phyloP scores from a whole-genome alignment of 2,888 invertebrate genomes.

The Acrocyrtus sp. region DNA sequence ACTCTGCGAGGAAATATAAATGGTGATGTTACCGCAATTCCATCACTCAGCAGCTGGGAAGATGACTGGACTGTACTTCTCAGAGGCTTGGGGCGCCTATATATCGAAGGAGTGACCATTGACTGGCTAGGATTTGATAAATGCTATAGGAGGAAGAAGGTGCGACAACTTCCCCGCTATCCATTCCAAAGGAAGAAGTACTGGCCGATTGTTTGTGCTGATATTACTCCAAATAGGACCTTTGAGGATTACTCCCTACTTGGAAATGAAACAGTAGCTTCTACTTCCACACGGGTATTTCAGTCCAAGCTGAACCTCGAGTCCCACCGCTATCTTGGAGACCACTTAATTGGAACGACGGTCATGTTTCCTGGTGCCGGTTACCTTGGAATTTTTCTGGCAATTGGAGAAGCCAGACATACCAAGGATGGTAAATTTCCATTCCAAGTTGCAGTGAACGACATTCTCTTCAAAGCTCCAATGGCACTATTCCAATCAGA shows the following conservation, averaged over 20 bases:
- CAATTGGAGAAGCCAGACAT: constrained; percentile 1
- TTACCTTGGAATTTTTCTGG: constrained; percentile 35
- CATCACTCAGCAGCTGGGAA: constrained; percentile 22
- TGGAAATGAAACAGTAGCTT: constrained; percentile 21
- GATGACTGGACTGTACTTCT: constrained; percentile 25
- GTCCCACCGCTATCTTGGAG: constrained; percentile 8
- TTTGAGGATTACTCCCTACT: constrained; percentile 40
- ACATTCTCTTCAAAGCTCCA: too few relatives aligned
- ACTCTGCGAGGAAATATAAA: not conserved
- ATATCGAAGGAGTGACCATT: not conserved
- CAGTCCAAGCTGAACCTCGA: constrained; percentile 4
- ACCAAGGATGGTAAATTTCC: not conserved
- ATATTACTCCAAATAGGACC: not conserved
- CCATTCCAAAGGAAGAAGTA: constrained; percentile 28
- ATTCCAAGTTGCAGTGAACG: too few relatives aligned
- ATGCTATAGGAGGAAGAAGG: constrained; percentile 12
- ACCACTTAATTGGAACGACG: constrained; percentile 26
- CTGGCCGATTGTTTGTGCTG: constrained; percentile 14
- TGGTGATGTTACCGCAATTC: too few relatives aligned
- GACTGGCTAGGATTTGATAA: not conserved
- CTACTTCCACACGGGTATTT: constrained; percentile 13
- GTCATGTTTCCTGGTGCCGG: constrained; percentile 42
- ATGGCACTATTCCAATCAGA: constrained; percentile 5
- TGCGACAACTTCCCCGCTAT: constrained; percentile 21
- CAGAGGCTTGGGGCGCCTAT: constrained; percentile 15